These are phyloP conservation scores for Trachelus stipa DNA, from an alignment of 2,888 invertebrate genomes.

Conservation along the genomic window DNA sequence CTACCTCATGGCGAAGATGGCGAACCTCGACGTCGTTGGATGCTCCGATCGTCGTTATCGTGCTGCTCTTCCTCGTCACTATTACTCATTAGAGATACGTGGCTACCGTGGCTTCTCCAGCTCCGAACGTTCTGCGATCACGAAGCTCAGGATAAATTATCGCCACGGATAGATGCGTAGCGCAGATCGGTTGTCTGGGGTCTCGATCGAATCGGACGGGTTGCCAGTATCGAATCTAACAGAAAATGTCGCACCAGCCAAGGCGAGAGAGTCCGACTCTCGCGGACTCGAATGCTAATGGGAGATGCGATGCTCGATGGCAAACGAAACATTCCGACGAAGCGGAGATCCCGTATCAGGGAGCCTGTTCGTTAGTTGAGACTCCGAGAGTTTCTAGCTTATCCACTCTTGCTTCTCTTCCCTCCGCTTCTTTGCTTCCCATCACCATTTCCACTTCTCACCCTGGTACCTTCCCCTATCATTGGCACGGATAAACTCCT, in stretches of 20 bases:
- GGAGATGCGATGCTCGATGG: conserved; percentile 57
- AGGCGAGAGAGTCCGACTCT: conserved; percentile 26
- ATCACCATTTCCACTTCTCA: neutral
- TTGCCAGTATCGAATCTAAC: conserved; percentile 8
- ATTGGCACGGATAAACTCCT: neutral
- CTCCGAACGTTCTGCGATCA: neutral
- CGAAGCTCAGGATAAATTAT: neutral
- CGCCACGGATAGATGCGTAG: neutral
- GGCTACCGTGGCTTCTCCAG: neutral
- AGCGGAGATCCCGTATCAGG: conserved; percentile 56
- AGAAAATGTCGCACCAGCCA: conserved; percentile 8
- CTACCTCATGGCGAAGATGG: neutral
- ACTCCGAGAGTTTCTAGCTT: conserved; percentile 26
- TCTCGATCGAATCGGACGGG: conserved; percentile 4
- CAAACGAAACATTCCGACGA: conserved; percentile 56
- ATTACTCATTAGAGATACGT: neutral
- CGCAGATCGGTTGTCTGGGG: neutral
- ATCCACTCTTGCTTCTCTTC: neutral
- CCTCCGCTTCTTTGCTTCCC: neutral
- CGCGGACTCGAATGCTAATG: conserved; percentile 54
- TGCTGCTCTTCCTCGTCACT: neutral
- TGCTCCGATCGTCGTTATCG: neutral
- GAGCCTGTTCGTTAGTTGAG: conserved; percentile 54
- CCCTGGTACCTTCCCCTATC: neutral
- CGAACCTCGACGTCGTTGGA: neutral